A percentile compares a stretch with the other conserved stretches of the same genome.
phyloP scores from a whole-genome alignment of 2,888 invertebrate species.

The Chromoteleia sp. region DNA sequence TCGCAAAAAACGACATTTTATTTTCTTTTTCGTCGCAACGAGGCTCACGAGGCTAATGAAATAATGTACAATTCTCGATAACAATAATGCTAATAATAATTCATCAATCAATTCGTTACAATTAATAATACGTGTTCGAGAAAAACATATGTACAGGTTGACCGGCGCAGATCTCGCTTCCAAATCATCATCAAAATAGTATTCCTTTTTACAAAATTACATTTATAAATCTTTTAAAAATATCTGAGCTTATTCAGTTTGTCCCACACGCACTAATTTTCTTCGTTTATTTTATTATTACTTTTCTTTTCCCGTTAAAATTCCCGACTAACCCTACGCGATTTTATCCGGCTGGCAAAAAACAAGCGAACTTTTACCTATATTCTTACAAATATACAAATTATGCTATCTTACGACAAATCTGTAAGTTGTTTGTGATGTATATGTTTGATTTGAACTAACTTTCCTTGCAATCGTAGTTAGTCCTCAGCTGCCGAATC shows the following conservation, averaged over 20 bases:
- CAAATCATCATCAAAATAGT: slow-evolving; percentile 79
- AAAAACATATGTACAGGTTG: slow-evolving; percentile 83
- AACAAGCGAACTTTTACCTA: slow-evolving; percentile 66
- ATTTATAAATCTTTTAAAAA: slow-evolving; percentile 82
- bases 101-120: slow-evolving; percentile 54
- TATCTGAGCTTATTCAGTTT: slow-evolving; percentile 77
- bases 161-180: slow-evolving; percentile 75
- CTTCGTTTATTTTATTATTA: slow-evolving; percentile 14
- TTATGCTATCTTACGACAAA: slow-evolving; percentile 66
- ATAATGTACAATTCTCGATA: slow-evolving; percentile 76
- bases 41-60: slow-evolving; percentile 51
- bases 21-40: slow-evolving; percentile 31
- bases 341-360: slow-evolving; percentile 56
- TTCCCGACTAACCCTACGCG: slow-evolving; percentile 50
- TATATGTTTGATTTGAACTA: slow-evolving; percentile 66
- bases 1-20: background rate
- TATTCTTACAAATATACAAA: slow-evolving; percentile 70
- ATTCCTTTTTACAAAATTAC: slow-evolving; percentile 84
- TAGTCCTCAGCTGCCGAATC: slow-evolving; percentile 10
- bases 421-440: slow-evolving; percentile 57
- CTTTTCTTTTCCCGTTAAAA: slow-evolving; percentile 10
- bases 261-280: slow-evolving; percentile 69
- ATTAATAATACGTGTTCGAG: slow-evolving; percentile 78
- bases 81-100: slow-evolving; percentile 72
- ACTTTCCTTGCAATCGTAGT: slow-evolving; percentile 22